phyloP scores from a whole-genome alignment of 2,888 invertebrate genomes.

The Autographa gamma region DNA sequence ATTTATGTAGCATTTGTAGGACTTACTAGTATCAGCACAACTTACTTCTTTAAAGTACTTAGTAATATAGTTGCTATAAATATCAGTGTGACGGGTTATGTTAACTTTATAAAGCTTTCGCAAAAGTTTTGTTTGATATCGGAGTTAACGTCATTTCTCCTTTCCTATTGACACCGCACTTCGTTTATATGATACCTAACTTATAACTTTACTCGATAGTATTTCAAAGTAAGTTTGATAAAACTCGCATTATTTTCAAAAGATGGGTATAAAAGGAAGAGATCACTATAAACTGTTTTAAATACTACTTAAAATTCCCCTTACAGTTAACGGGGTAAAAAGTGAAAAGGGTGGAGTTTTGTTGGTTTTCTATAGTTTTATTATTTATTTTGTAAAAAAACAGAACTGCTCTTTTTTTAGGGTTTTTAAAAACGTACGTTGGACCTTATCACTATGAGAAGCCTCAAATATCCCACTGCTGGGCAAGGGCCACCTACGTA shows the following conservation, averaged over 20 bases:
- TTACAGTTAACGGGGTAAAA: neutral
- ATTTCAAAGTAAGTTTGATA: neutral
- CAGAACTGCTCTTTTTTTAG: no score
- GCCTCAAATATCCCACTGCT: no score
- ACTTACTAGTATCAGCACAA: no score
- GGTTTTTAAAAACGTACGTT: no score
- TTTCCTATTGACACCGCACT: neutral
- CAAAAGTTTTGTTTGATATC: neutral
- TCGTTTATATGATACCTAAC: neutral
- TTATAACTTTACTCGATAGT: neutral
- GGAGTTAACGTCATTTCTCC: neutral
- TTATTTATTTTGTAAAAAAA: no score
- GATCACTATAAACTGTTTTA: conserved; percentile 19
- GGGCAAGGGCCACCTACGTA: no score
- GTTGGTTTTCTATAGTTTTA: no score
- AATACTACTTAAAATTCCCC: conserved; percentile 3
- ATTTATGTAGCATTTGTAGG: no score
- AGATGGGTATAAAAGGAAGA: neutral
- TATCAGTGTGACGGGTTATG: no score
- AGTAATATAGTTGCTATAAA: no score
- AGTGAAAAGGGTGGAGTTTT: neutral
- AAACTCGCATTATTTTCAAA: neutral
- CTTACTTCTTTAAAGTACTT: no score
- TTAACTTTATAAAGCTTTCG: neutral
- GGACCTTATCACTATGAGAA: no score